Evolutionary conservation across 2,888 invertebrate species (phyloP), one percentile per base, ranked within the genome.

Genomic region (Ornithoptera alexandrae): DNA sequence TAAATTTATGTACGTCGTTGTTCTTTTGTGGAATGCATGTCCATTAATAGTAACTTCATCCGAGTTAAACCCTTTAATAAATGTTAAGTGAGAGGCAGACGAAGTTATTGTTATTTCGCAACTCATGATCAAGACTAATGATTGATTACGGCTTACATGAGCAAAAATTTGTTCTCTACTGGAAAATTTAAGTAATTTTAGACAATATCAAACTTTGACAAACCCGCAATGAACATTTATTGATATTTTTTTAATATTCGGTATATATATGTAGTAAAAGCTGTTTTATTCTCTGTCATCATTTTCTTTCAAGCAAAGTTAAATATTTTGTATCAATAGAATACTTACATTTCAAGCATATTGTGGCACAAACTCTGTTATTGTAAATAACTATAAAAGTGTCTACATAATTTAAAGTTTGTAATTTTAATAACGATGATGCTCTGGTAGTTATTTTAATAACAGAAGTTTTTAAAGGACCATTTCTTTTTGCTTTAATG

Each of bases 81-180:
- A 50, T 53, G 24, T 62, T 62, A 62, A 67, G 67, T 67, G 67
- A 67, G 39, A 56, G 62, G 36, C 67, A 67, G 67, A 67, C 67
- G 62, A 56, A 62, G 42, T 62, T 56, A 60, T 66, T 67, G 50
- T 62, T n/a, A 61, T 67, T 67, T 67, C 39, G 66, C 46, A 53
- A 36, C 20, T 22, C 39, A 39, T 10, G 10, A 22, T 24, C n/a
- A 22, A 58, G 57, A 22, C 22, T 58, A 58, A 10, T 58, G 18
- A 58, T 24, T 58, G 24, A 17, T 15, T 57, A 42, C n/a, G n/a
- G 39, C 42, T 39, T 53, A 46, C 15, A 46, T 53, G 53, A n/a
- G 18, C 53, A 53, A 46, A 46, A 46, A 46, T 12, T 15, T 4
- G 4, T 46, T 46, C 4, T 15, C 1, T 46, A 10, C 15, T 46